Evolutionary conservation across 2,797 vertebrate genomes (phyloP).

Genomic region (Limosa lapponica): DNA sequence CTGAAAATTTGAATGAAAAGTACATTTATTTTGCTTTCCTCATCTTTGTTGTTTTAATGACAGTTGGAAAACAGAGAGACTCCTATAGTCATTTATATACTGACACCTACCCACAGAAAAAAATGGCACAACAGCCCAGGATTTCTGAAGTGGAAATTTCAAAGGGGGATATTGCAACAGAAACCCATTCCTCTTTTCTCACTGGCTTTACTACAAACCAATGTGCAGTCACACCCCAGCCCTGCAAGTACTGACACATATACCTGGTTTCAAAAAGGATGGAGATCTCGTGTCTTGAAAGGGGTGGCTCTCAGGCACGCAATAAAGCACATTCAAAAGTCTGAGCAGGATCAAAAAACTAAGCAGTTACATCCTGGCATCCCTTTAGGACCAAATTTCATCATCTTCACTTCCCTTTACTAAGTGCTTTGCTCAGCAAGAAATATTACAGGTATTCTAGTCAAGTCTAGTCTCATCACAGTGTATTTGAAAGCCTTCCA

Average conservation of each 20-base stretch:
- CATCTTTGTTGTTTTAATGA: background rate
- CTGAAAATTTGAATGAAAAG: background rate
- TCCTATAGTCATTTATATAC: background rate
- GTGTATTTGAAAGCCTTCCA: slow-evolving; percentile 49
- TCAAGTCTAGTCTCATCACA: background rate
- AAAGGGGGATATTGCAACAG: background rate
- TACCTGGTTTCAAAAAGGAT: background rate
- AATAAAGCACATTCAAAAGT: background rate
- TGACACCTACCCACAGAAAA: background rate
- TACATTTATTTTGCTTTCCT: background rate
- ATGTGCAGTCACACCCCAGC: background rate
- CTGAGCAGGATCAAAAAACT: slow-evolving; percentile 34
- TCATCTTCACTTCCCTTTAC: slow-evolving; percentile 26
- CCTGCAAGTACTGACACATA: slow-evolving; percentile 33
- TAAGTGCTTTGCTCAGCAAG: slow-evolving; percentile 36
- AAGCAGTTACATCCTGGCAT: background rate
- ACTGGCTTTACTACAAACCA: slow-evolving; percentile 37
- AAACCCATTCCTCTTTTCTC: background rate
- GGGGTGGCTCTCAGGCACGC: background rate
- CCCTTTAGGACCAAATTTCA: slow-evolving; percentile 31
- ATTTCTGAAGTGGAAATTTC: slow-evolving; percentile 46
- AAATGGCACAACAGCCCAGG: background rate
- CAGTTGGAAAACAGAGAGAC: background rate
- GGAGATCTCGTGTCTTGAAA: slow-evolving; percentile 14
- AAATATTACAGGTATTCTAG: slow-evolving; percentile 7